Percentiles rank a stretch among this genome's conserved stretches.
phyloP scores from a whole-genome alignment of 2,888 invertebrate species.

The Morinoia aosen region DNA sequence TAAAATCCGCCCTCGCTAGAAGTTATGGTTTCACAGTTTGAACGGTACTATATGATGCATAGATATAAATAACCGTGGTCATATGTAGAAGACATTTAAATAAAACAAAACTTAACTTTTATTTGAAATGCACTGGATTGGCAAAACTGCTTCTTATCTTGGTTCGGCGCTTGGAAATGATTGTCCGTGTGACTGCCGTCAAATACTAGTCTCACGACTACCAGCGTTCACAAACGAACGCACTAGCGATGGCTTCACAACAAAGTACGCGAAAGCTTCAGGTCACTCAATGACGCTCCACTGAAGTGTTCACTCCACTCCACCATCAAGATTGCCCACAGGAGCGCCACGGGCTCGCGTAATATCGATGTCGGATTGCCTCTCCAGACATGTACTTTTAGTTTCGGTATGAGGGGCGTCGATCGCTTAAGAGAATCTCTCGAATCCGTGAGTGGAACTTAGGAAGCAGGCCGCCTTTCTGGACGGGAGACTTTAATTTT shows the following conservation, averaged over 20 bases:
- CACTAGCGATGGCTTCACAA: background rate
- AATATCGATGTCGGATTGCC: background rate
- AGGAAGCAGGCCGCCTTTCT: too few relatives aligned
- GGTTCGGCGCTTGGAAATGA: too few relatives aligned
- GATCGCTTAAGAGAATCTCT: background rate
- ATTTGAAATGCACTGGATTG: background rate
- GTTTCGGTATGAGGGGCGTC: background rate
- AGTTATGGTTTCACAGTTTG: background rate
- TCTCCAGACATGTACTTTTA: background rate
- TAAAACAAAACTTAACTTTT: background rate
- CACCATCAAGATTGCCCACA: background rate
- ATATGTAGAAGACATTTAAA: background rate
- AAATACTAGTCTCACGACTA: background rate
- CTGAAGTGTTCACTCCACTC: background rate
- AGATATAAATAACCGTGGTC: background rate
- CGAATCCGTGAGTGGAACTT: background rate
- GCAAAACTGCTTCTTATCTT: background rate
- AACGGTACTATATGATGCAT: background rate
- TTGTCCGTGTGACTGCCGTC: too few relatives aligned
- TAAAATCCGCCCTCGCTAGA: background rate
- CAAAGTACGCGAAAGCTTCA: background rate
- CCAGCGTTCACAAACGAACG: background rate
- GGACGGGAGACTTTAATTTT: too few relatives aligned
- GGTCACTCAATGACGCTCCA: background rate
- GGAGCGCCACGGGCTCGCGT: background rate